These are phyloP conservation scores for Drosophila yakuba DNA, from an alignment of 1,140 invertebrate species.

Conservation along the genomic window DNA sequence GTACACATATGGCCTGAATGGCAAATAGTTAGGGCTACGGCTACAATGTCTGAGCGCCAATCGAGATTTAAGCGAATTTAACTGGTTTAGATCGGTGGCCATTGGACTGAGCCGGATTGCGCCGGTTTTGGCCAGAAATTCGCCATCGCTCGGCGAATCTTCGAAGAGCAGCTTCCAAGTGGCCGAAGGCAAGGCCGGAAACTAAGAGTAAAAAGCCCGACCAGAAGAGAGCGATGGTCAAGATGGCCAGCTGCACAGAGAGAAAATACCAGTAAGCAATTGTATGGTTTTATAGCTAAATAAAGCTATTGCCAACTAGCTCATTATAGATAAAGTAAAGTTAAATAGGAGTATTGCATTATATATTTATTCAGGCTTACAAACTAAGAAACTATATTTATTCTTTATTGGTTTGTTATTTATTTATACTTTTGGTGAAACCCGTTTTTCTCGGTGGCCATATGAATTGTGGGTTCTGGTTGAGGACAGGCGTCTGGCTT, in stretches of 20 bases:
- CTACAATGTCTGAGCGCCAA: slow-evolving; percentile 46
- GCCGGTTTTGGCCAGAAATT: slow-evolving; percentile 75
- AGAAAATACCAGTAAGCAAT: slow-evolving; percentile 1
- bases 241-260: not conserved
- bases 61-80: slow-evolving; percentile 74
- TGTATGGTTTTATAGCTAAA: too few species aligned
- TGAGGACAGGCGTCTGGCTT: slow-evolving; percentile 8
- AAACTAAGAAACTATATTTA: not conserved
- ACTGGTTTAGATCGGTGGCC: slow-evolving; percentile 74
- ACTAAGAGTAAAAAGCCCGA: slow-evolving; percentile 14
- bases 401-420: not conserved
- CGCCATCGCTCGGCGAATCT: slow-evolving; percentile 18
- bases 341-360: too few species aligned
- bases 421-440: not conserved
- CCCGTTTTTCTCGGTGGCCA: slow-evolving; percentile 11
- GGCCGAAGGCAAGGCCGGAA: slow-evolving; percentile 5
- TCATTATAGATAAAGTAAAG: too few species aligned
- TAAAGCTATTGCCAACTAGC: too few species aligned
- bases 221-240: slow-evolving; percentile 11
- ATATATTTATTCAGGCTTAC: too few species aligned
- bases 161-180: slow-evolving; percentile 15
- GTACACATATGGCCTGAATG: not conserved
- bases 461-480: slow-evolving; percentile 6
- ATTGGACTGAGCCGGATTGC: slow-evolving; percentile 56
- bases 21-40: slow-evolving; percentile 32